Base-by-base conservation (phyloP, 2,888 invertebrate species). In the Sabatieria punctata region DNA sequence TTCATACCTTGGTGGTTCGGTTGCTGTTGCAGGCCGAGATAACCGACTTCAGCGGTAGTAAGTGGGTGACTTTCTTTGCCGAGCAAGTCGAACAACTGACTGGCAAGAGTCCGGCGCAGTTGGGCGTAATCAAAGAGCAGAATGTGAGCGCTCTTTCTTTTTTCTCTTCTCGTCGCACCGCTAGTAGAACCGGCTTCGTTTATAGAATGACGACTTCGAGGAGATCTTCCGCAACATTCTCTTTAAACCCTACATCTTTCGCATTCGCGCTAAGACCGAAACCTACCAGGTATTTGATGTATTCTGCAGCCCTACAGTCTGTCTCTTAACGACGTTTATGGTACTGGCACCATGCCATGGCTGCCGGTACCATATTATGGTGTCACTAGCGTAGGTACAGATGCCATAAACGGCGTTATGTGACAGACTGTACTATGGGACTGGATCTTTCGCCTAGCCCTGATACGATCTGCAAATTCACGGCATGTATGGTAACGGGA, bases 1-100 rank as follows among this genome's bases (percentile, higher is more conserved):
- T n/a, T n/a, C n/a, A n/a, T n/a, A n/a, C n/a, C n/a, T n/a, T n/a
- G n/a, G n/a, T n/a, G n/a, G n/a, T n/a, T n/a, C n/a, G 8, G 30
- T 27, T 38, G 38, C 8, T 45, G 21, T 33, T 40, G 43, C 64
- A 86, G 85, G 75, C 80, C 54, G 82, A 78, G 61, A 73, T 93
- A 48, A 80, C 80, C 0, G 93, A 95, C 67, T 80, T 78, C 67
- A 79, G 83, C 1, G 83, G 80, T 46, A 80, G 80, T 67, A 78
- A 81, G 56, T 89, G 91, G 79, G 77, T 81, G 11, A 89, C 85
- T 2, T 78, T 82, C 52, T 95, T 95, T 71, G 82, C 79, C 49
- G 69, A 70, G 15, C 38, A 78, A 24, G 84, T 79, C 0, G 86
- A 88, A 65, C 73, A 75, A 46, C 68, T 89, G 51, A 64, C 88